Evolutionary conservation across 2,113 vertebrate species (phyloP).

Genomic region (Aegithalos caudatus): DNA sequence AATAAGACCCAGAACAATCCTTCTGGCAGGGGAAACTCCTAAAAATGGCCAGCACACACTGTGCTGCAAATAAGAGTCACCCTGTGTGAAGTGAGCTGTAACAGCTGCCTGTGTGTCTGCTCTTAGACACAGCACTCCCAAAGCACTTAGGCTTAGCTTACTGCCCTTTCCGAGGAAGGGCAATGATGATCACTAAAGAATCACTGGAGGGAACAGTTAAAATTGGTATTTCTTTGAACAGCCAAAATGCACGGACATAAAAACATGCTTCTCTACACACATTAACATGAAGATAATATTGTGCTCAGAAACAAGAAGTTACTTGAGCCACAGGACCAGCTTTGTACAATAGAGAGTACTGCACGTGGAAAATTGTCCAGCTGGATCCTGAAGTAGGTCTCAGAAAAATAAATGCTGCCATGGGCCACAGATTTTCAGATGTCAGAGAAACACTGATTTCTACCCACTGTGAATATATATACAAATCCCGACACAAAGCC

Average conservation of each 20-base stretch:
- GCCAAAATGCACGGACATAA: not conserved
- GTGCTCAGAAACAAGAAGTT: not conserved
- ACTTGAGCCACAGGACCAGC: not conserved
- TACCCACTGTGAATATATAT: not conserved
- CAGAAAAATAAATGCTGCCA: not conserved
- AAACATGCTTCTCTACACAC: not conserved
- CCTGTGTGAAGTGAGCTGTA: not conserved
- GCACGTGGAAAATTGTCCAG: not conserved
- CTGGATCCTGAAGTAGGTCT: not conserved
- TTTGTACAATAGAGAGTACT: not conserved
- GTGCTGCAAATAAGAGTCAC: not conserved
- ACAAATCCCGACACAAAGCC: not conserved
- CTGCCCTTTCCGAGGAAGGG: not conserved
- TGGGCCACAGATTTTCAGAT: not conserved
- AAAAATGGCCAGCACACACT: not conserved
- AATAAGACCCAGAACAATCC: not conserved
- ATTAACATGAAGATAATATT: not conserved
- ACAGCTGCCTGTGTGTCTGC: not conserved
- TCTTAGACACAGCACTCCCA: not conserved
- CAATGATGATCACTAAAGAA: not conserved
- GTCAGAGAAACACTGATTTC: not conserved
- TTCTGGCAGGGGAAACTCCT: not conserved
- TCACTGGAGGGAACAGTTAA: not conserved
- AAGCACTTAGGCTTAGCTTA: not conserved
- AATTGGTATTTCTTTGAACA: not conserved